Evolutionary conservation across 2,888 invertebrate genomes (phyloP), one percentile per base, ranked within the genome.

Genomic region (Dicyrtomina minuta): DNA sequence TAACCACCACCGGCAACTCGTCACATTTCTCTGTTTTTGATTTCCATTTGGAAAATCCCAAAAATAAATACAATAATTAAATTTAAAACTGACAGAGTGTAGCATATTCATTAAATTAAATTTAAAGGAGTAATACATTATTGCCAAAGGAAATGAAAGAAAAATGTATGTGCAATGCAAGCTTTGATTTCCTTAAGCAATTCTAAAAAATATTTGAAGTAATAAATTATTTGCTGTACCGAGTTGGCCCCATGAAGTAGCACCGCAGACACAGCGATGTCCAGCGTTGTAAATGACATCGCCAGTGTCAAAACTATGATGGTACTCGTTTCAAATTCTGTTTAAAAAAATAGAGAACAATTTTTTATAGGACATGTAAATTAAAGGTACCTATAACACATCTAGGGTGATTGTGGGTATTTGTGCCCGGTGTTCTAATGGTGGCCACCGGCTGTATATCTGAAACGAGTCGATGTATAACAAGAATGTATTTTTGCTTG

Each of bases 1-100:
- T 66, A 75, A 77, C 77, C 77, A 77, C 59, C 67, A 68, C 66
- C 73, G 74, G 53, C 74, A 71, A 12, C 72, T 62, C 33, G 66
- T 68, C 20, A 71, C 70, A 53, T 70, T 68, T 72, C 68, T 72
- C 76, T 76, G 70, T 27, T n/a, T n/a, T n/a, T n/a, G n/a, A n/a
- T n/a, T n/a, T n/a, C n/a, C n/a, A n/a, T n/a, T n/a, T n/a, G n/a
- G n/a, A n/a, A n/a, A n/a, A n/a, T n/a, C n/a, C n/a, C n/a, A n/a
- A n/a, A n/a, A n/a, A n/a, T n/a, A n/a, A n/a, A n/a, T n/a, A n/a
- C n/a, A n/a, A n/a, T n/a, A 60, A 26, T 56, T 55, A 51, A 51
- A 64, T 27, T 44, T 26, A 24, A 15, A n/a, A 58, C 55, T 10
- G n/a, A n/a, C n/a, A n/a, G n/a, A n/a, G n/a, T n/a, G n/a, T n/a